Evolutionary conservation across 2,888 invertebrate species (phyloP), one percentile per base, ranked within the genome.

Genomic region (Drosophila neotestacea): DNA sequence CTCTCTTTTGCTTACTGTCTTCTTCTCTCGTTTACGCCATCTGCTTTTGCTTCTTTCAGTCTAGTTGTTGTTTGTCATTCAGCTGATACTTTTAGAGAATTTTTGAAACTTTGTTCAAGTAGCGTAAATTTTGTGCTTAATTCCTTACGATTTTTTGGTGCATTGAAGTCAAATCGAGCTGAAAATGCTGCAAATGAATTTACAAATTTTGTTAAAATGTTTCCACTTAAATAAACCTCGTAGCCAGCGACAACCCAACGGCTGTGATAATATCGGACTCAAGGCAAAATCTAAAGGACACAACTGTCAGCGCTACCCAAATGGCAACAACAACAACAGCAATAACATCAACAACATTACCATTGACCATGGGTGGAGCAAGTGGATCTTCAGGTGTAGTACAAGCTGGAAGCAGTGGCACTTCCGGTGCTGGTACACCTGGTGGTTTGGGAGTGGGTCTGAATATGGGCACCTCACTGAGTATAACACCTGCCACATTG

Each of bases 221-320:
- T 22, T 48, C 56, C 48, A 34, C 28, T 50, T n/a, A 32, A 6
- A 22, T 22, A 10, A 42, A 60, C 52, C 11, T 9, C 27, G 34
- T 10, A 91, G 92, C 92, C 87, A 88, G 87, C 77, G 92, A 92
- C 79, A 90, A 90, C 81, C 91, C 91, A 77, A 92, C 92, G 78
- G 88, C 93, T 90, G 91, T 93, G 90, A 91, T 92, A 90, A 90
- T 91, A 73, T 90, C 92, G 70, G 92, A 93, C 86, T 92, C 92
- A n/a, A 92, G 92, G 83, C 92, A 90, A 72, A 93, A 92, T 88
- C 90, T 92, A 6, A 93, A 92, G 85, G 93, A 93, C 76, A 91
- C 91, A 32, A 93, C 93, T 67, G 92, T 92, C 34, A 93, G 93
- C 75, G 91, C 92, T 90, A 92, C 94, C 59, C 93, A 93, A 59